phyloP scores from a whole-genome alignment of 1,140 invertebrate genomes.

The Scaptomyza pallida region DNA sequence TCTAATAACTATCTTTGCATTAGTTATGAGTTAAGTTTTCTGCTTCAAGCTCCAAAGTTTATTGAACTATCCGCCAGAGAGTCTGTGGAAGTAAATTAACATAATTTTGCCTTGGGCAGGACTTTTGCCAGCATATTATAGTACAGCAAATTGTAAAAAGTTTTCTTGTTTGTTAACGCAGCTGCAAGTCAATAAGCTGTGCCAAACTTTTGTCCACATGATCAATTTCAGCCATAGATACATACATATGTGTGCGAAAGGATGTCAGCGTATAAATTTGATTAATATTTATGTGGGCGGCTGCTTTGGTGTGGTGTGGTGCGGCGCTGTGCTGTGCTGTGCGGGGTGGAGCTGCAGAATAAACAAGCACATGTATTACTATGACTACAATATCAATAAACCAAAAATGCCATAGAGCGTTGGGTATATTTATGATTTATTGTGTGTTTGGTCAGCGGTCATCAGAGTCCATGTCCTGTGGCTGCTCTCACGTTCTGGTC shows the following conservation, averaged over 20 bases:
- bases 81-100: constrained; percentile 57
- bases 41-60: constrained; percentile 34
- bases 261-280: constrained; percentile 56
- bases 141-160: constrained; percentile 60
- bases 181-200: constrained; percentile 74
- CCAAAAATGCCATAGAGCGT: constrained; percentile 50
- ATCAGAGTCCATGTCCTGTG: constrained; percentile 11
- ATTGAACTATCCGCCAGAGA: constrained; percentile 32
- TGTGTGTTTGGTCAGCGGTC: constrained; percentile 58
- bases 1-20: constrained; percentile 60
- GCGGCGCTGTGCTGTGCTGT: no score
- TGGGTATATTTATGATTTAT: constrained; percentile 66
- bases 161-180: constrained; percentile 54
- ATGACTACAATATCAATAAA: constrained; percentile 73
- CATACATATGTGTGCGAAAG: constrained; percentile 23
- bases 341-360: constrained; percentile 13
- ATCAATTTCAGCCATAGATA: constrained; percentile 52
- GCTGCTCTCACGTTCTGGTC: constrained; percentile 1
- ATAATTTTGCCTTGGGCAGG: constrained; percentile 66
- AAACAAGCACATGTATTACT: constrained; percentile 65
- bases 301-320: no score
- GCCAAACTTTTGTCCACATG: constrained; percentile 59
- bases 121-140: constrained; percentile 29
- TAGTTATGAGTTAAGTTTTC: constrained; percentile 58
- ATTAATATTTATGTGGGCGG: constrained; percentile 68